Evolutionary conservation across 2,797 vertebrate species (phyloP).

Genomic region (Ptychobarbus kaznakovi): DNA sequence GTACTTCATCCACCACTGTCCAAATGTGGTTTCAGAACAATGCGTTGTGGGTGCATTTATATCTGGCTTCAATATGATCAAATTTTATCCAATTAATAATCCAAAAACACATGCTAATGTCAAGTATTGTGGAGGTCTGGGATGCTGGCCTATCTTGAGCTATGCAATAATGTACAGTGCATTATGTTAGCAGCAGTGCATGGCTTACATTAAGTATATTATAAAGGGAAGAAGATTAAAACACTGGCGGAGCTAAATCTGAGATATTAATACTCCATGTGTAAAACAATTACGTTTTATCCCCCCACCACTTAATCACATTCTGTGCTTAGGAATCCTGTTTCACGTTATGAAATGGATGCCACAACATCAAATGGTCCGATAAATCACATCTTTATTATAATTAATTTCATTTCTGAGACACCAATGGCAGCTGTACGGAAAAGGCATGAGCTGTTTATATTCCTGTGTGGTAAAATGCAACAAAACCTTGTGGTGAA

Average conservation of each 20-base stretch:
- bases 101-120: slow-evolving; percentile 18
- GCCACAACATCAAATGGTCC: slow-evolving; percentile 45
- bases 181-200: slow-evolving; percentile 13
- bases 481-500: slow-evolving; percentile 25
- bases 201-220: slow-evolving; percentile 56
- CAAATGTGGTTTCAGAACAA: background rate
- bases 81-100: background rate
- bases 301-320: slow-evolving; percentile 56
- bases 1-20: no score
- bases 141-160: background rate
- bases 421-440: background rate
- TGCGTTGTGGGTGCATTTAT: background rate
- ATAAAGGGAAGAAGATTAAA: slow-evolving; percentile 61
- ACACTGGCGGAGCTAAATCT: slow-evolving; percentile 56
- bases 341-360: slow-evolving; percentile 54
- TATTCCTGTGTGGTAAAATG: slow-evolving; percentile 26
- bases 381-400: slow-evolving; percentile 51
- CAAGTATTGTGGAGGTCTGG: background rate
- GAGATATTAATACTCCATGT: slow-evolving; percentile 54
- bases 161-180: slow-evolving; percentile 6
- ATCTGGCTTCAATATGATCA: slow-evolving; percentile 12
- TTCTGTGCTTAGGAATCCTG: slow-evolving; percentile 32
- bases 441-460: slow-evolving; percentile 11
- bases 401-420: slow-evolving; percentile 51
- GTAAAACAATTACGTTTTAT: slow-evolving; percentile 59